A percentile compares a stretch with the other conserved stretches of the same genome.
phyloP scores from a whole-genome alignment of 2,113 vertebrate genomes.

The Toxostoma redivivum region DNA sequence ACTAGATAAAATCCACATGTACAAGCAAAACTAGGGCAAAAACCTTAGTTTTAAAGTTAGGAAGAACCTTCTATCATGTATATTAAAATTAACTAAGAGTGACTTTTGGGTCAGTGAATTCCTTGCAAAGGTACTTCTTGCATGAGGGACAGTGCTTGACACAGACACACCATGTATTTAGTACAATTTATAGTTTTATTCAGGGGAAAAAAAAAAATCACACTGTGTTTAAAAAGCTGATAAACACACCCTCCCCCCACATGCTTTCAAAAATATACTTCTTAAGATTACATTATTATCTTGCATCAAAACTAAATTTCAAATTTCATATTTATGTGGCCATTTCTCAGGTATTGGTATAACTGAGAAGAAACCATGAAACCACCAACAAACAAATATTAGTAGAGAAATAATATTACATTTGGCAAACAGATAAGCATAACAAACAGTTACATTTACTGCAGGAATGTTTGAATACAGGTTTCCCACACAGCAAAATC shows the following conservation, averaged over 20 bases:
- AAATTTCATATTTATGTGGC: not conserved
- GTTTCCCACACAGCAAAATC: not conserved
- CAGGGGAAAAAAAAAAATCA: not conserved
- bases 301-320: not conserved
- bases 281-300: not conserved
- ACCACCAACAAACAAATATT: not conserved
- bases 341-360: not conserved
- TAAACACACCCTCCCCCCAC: not conserved
- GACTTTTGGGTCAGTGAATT: not conserved
- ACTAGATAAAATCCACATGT: not conserved
- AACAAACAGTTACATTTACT: not conserved
- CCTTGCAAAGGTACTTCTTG: not conserved
- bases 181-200: not conserved
- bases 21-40: not conserved
- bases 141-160: not conserved
- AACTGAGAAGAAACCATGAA: not conserved
- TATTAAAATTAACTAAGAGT: not conserved
- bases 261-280: not conserved
- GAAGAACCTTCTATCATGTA: not conserved
- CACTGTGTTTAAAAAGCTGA: not conserved
- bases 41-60: not conserved
- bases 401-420: not conserved
- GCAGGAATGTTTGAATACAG: not conserved
- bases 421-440: not conserved
- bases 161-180: not conserved